Evolutionary conservation across 2,113 vertebrate species (phyloP), one percentile per base, ranked within the genome.

Genomic region (Pedionomus torquatus): DNA sequence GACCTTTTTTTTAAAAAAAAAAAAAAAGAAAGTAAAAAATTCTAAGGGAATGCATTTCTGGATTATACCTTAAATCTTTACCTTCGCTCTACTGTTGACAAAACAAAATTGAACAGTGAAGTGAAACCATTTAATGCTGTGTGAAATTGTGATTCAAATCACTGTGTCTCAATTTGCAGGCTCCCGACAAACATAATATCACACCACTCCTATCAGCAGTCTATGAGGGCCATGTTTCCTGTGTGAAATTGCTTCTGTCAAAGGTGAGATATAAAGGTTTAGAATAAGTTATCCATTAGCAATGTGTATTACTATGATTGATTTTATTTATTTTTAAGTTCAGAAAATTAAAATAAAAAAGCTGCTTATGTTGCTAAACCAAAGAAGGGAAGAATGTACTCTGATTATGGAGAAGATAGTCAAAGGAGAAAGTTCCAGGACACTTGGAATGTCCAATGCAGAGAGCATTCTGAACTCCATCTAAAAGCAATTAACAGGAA

Each of bases 211-310:
- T 99, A 75, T 98, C 98, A 77, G 99, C 99, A 83, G 98, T 98
- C 97, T 99, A 98, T 16, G 99, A 99, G 98, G 98, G 98, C 94
- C 99, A 99, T 79, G 24, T 98, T 69, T 93, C 97, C 94, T 99
- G 99, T 93, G 99, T 99, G 97, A 99, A 99, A 98, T 96, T 99
- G 96, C 99, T 99, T 97, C 98, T 99, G 95, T 99, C 99, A 96
- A 99, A 99, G 99, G 99, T 99, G 96, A 98, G 98, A 69, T 49
- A 54, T 4, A 49, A 75, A 72, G 64, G 16, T 58, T 86, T 66
- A 17, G 8, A 85, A 21, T 6, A 78, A 70, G 17, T n/a, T 83
- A 41, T 13, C n/a, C 5, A 15, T 85, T 90, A 69, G 24, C 14
- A 12, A 71, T 69, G 35, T 43, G 7, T 44, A 13, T 89, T 72